A percentile compares a stretch with the other conserved stretches of the same genome.
Evolutionary conservation across 2,888 invertebrate genomes (phyloP).

Genomic region (Athripsodes cinereus): DNA sequence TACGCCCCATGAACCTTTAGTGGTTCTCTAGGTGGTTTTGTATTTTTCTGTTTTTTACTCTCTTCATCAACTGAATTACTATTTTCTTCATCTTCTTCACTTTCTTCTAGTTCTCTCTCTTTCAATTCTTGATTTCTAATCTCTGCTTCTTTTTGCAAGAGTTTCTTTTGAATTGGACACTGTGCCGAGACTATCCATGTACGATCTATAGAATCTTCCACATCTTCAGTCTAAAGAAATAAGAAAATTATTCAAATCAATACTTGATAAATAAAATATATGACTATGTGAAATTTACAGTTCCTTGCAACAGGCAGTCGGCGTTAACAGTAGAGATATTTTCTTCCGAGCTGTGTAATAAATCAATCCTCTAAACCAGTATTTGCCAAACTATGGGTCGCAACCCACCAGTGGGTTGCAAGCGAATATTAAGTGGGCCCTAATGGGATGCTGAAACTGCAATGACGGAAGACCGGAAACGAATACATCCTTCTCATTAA

Average conservation of each 20-base stretch:
- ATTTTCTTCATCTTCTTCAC: not conserved
- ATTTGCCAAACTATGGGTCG: too few relatives aligned
- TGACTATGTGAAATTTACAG: too few relatives aligned
- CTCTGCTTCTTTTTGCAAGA: constrained; percentile 52
- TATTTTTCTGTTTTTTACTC: not conserved
- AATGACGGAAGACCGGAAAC: too few relatives aligned
- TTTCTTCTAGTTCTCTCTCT: not conserved
- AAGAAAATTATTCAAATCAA: not conserved
- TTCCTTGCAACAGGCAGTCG: too few relatives aligned
- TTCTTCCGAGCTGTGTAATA: too few relatives aligned
- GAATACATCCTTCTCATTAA: too few relatives aligned
- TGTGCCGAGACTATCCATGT: constrained; percentile 92
- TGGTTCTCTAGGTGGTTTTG: constrained; percentile 38
- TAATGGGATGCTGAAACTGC: too few relatives aligned
- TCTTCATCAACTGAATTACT: not conserved
- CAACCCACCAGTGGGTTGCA: too few relatives aligned
- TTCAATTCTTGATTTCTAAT: not conserved
- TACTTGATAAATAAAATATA: too few relatives aligned
- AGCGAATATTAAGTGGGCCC: too few relatives aligned
- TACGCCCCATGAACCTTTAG: constrained; percentile 83
- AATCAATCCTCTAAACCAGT: too few relatives aligned
- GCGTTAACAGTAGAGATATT: too few relatives aligned
- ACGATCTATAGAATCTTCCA: constrained; percentile 72
- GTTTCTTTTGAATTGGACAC: constrained; percentile 64
- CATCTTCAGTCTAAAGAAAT: constrained; percentile 52